These are phyloP conservation scores for Coenobita brevimanus DNA, from an alignment of 1,140 invertebrate genomes.

Conservation along the genomic window DNA sequence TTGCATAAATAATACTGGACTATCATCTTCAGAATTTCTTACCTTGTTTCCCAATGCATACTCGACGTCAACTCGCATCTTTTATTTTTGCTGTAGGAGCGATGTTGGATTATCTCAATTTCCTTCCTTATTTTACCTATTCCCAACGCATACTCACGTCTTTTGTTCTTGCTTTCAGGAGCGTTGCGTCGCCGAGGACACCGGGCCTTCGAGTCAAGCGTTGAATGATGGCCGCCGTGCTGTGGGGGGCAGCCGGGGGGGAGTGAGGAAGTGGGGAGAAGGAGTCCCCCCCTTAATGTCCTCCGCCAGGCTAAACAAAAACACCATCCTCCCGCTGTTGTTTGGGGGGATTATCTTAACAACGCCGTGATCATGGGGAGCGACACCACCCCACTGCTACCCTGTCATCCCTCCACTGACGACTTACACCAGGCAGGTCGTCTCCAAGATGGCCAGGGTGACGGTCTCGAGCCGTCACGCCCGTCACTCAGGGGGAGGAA, in stretches of 20 bases:
- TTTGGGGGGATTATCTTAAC: too few species aligned
- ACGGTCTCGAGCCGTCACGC: background rate
- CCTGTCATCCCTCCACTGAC: slow-evolving; percentile 19
- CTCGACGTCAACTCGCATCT: too few species aligned
- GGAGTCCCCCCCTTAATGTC: background rate
- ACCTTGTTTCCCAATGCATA: too few species aligned
- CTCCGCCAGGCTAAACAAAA: background rate
- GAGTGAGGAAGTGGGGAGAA: background rate
- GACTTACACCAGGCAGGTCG: background rate
- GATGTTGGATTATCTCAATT: too few species aligned
- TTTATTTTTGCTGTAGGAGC: too few species aligned
- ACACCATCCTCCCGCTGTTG: too few species aligned
- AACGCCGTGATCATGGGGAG: slow-evolving; percentile 26
- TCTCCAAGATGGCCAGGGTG: background rate
- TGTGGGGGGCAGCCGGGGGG: slow-evolving; percentile 1
- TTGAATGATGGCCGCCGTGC: background rate
- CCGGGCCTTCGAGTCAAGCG: slow-evolving; percentile 3
- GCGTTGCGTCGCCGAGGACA: background rate
- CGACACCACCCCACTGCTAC: slow-evolving; percentile 39
- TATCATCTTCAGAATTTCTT: too few species aligned
- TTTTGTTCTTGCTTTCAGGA: slow-evolving; percentile 15
- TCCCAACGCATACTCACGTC: too few species aligned
- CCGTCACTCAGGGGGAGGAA: background rate
- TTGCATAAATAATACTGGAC: too few species aligned
- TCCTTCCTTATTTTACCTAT: too few species aligned